These are phyloP conservation scores for Cebidichthys violaceus DNA, from an alignment of 2,113 vertebrate genomes.

Conservation along the genomic window DNA sequence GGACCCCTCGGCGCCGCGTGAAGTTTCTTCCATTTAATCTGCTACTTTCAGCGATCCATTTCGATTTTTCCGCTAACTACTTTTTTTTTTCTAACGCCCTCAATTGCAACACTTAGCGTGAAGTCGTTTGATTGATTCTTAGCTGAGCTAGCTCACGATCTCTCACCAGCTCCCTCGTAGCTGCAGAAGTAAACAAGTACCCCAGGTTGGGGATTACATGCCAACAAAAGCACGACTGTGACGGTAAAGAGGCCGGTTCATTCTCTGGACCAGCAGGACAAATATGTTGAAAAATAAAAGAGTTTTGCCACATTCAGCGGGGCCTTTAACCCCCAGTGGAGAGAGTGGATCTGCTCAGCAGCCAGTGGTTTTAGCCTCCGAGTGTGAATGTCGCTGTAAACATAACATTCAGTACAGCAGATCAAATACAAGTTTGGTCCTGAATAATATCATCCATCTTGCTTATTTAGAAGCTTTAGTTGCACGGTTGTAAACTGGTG, in stretches of 20 bases:
- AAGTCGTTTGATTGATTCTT: neutral
- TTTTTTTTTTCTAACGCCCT: neutral
- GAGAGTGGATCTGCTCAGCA: slow-evolving; percentile 13
- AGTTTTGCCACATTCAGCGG: slow-evolving; percentile 25
- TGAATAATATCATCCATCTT: neutral
- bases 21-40: neutral
- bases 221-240: neutral
- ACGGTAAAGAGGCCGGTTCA: neutral
- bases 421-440: neutral
- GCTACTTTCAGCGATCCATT: neutral
- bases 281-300: slow-evolving; percentile 12
- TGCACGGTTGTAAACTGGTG: neutral
- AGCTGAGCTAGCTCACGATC: neutral
- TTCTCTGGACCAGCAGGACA: slow-evolving; percentile 14
- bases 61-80: neutral
- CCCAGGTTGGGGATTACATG: neutral
- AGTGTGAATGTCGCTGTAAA: neutral
- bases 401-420: neutral
- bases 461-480: neutral
- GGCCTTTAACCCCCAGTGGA: slow-evolving; percentile 21
- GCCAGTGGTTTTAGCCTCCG: slow-evolving; percentile 7
- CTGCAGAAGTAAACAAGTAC: neutral
- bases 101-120: neutral
- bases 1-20: neutral
- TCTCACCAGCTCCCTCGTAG: neutral